A percentile compares a stretch with the other conserved stretches of the same genome.
Evolutionary conservation across 2,888 invertebrate genomes (phyloP).

Genomic region (Nasonovia ribisnigri): DNA sequence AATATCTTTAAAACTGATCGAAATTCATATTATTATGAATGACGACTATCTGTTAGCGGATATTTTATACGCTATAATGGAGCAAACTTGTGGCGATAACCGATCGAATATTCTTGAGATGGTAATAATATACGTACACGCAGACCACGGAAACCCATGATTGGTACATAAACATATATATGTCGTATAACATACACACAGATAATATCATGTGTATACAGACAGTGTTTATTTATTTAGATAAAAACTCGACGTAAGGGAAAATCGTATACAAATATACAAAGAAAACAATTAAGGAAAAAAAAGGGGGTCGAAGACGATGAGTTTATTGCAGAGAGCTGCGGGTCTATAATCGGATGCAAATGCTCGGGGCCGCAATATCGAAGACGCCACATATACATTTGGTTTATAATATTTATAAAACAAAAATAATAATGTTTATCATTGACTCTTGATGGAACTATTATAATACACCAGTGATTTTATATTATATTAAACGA

Average conservation of each 20-base stretch:
- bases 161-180: background rate
- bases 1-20: background rate
- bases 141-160: background rate
- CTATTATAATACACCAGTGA: background rate
- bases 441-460: background rate
- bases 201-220: background rate
- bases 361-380: slow-evolving; percentile 10
- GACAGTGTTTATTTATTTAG: background rate
- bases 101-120: background rate
- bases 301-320: slow-evolving; percentile 12
- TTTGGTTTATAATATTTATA: background rate
- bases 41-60: background rate
- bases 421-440: slow-evolving; percentile 13
- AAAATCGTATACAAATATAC: background rate
- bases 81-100: background rate
- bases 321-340: slow-evolving; percentile 28
- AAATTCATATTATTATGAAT: background rate
- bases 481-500: background rate
- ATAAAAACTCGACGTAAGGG: background rate
- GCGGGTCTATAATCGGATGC: background rate
- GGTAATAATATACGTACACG: background rate
- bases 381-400: background rate
- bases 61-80: background rate
- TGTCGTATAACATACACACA: background rate
- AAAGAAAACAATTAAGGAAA: background rate